These are phyloP conservation scores for Montifringilla adamsi DNA, from an alignment of 2,113 vertebrate species.

Conservation along the genomic window DNA sequence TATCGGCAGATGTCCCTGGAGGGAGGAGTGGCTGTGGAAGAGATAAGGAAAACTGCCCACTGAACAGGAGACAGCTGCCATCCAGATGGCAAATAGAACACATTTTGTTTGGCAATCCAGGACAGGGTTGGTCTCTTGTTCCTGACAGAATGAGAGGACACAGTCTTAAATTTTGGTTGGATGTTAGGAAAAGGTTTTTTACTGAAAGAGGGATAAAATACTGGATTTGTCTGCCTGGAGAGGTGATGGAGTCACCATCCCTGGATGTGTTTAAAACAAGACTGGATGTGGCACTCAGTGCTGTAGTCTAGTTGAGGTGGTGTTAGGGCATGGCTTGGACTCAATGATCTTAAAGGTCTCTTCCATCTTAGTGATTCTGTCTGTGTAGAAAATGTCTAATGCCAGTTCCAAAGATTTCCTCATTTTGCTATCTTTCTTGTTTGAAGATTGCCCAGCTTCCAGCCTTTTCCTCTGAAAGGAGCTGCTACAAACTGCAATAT, in stretches of 20 bases:
- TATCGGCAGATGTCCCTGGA: too few relatives aligned
- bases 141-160: fast-evolving
- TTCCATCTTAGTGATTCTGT: neutral
- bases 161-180: neutral
- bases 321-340: neutral
- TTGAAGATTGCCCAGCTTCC: neutral
- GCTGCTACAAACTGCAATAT: neutral
- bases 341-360: neutral
- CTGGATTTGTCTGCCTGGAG: neutral
- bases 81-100: too few relatives aligned
- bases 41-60: too few relatives aligned
- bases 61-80: too few relatives aligned
- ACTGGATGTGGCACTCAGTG: neutral
- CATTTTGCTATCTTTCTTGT: fast-evolving
- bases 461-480: neutral
- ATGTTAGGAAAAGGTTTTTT: too few relatives aligned
- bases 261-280: neutral
- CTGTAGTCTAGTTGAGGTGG: neutral
- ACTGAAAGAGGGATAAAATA: neutral
- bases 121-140: neutral
- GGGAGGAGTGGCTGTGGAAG: too few relatives aligned
- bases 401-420: neutral
- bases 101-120: too few relatives aligned
- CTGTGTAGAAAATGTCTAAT: fast-evolving
- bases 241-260: neutral